Evolutionary conservation across 2,888 invertebrate species (phyloP).

Genomic region (Ormia ochracea): DNA sequence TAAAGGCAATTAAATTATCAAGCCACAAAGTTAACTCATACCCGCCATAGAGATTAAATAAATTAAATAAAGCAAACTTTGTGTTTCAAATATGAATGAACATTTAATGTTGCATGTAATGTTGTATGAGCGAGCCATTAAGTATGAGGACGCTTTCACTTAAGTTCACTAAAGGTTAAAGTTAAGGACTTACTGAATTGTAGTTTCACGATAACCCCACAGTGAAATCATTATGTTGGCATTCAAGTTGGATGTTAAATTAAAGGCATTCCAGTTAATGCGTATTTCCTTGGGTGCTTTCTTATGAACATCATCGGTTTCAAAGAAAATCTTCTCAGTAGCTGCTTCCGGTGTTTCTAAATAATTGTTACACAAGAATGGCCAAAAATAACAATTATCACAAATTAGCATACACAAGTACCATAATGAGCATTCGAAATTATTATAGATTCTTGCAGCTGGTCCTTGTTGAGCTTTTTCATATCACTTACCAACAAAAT

Average conservation of each 20-base stretch:
- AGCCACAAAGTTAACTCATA: slow-evolving; percentile 3
- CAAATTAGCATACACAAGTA: background rate
- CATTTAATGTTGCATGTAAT: background rate
- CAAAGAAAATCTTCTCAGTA: slow-evolving; percentile 89
- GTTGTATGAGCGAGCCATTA: no score
- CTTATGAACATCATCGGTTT: slow-evolving; percentile 84
- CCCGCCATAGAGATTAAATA: background rate
- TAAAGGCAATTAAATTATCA: slow-evolving; percentile 18
- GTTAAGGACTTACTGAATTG: slow-evolving; percentile 78
- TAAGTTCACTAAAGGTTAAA: background rate
- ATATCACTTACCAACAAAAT: slow-evolving; percentile 87
- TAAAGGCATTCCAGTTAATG: slow-evolving; percentile 89
- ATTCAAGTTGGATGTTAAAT: slow-evolving; percentile 88
- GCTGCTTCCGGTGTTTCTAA: slow-evolving; percentile 93
- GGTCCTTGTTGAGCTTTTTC: background rate
- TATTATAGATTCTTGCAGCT: background rate
- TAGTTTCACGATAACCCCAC: slow-evolving; percentile 93
- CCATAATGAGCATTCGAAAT: background rate
- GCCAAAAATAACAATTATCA: background rate
- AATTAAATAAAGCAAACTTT: background rate
- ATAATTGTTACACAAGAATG: background rate
- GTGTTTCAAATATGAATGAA: background rate
- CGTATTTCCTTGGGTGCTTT: slow-evolving; percentile 85
- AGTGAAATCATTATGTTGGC: slow-evolving; percentile 88
- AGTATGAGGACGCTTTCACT: background rate